These are phyloP conservation scores for Syrphus vitripennis DNA, from an alignment of 2,888 invertebrate species.

Conservation along the genomic window DNA sequence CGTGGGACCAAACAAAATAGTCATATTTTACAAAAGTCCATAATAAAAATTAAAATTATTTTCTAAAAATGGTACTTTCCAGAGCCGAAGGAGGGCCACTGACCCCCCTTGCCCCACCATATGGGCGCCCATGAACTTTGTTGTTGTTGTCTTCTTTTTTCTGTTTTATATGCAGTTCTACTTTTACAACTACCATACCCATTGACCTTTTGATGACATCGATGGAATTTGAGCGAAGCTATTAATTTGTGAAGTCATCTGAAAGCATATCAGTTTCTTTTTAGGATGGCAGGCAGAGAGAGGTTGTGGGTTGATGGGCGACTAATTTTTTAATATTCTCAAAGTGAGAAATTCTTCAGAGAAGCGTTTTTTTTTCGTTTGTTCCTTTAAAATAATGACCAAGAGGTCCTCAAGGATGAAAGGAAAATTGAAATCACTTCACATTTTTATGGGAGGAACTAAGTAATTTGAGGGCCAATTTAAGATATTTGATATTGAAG, in stretches of 20 bases:
- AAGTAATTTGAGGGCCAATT: constrained; percentile 3
- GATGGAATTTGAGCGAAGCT: constrained; percentile 9
- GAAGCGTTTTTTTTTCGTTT: not conserved
- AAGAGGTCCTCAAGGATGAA: not conserved
- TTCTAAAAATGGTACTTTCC: too few relatives aligned
- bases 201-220: constrained; percentile 4
- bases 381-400: not conserved
- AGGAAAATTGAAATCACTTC: not conserved
- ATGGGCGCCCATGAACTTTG: too few relatives aligned
- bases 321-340: not conserved
- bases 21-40: too few relatives aligned
- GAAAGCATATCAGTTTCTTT: not conserved
- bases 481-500: not conserved
- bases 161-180: not conserved
- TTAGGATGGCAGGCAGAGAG: not conserved
- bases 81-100: too few relatives aligned
- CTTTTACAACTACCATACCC: not conserved
- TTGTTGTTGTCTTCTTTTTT: not conserved
- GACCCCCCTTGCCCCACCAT: too few relatives aligned
- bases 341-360: not conserved
- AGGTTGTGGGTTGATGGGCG: not conserved
- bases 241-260: constrained; percentile 31
- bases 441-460: not conserved
- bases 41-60: too few relatives aligned
- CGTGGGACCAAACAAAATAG: too few relatives aligned